Evolutionary conservation across 2,113 vertebrate species (phyloP).

Genomic region (Chionodraco myersi): DNA sequence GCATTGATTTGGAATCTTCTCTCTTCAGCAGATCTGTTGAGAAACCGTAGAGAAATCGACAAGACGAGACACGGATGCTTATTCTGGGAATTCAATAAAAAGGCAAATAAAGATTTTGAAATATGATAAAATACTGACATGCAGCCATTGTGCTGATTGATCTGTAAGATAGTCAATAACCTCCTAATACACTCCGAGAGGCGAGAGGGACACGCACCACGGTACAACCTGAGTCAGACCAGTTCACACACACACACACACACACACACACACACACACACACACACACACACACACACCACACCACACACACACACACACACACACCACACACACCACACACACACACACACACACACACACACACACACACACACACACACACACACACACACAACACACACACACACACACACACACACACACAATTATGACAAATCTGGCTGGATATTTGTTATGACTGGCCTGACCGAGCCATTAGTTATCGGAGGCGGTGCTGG

Average conservation of each 20-base stretch:
- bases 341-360: slow-evolving; percentile 28
- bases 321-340: too few relatives aligned
- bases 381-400: slow-evolving; percentile 1
- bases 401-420: slow-evolving; percentile 53
- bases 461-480: slow-evolving; percentile 84
- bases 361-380: neutral
- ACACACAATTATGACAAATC: too few relatives aligned
- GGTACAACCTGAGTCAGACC: neutral
- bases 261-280: too few relatives aligned
- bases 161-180: neutral
- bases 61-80: neutral
- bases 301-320: too few relatives aligned
- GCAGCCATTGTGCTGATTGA: neutral
- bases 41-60: neutral
- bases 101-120: neutral
- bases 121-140: neutral
- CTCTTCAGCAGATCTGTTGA: neutral
- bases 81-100: neutral
- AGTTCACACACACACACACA: neutral
- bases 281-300: too few relatives aligned
- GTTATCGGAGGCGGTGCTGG: slow-evolving; percentile 80
- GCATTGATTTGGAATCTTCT: too few relatives aligned
- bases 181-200: neutral
- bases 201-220: neutral
- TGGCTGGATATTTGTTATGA: slow-evolving; percentile 84